Conservation (phyloP, 2,113 vertebrate species). For the Xyrauchen texanus region DNA sequence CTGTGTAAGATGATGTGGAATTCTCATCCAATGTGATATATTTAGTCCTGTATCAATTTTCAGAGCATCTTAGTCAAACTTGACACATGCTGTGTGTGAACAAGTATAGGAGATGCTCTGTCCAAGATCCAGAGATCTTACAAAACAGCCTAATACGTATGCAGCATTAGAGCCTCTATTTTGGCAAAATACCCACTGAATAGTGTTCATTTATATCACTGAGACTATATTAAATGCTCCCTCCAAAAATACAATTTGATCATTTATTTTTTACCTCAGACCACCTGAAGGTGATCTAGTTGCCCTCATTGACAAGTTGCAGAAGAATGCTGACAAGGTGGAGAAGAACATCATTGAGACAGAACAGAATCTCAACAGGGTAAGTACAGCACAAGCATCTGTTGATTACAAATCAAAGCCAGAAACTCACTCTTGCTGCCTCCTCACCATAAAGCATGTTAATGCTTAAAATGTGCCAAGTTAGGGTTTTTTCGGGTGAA, state of each 20-base stretch:
- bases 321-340: conserved; percentile 95
- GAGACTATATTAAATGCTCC: too few relatives aligned
- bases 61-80: background rate
- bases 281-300: conserved; percentile 79
- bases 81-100: background rate
- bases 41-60: background rate
- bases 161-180: background rate
- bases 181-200: background rate
- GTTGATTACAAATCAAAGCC: background rate
- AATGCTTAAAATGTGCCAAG: too few relatives aligned
- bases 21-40: background rate
- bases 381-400: conserved; percentile 51
- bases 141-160: background rate
- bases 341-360: conserved; percentile 91
- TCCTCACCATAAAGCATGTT: too few relatives aligned
- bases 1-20: background rate
- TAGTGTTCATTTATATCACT: background rate
- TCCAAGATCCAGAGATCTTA: background rate
- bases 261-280: conserved; percentile 62
- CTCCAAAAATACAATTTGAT: too few relatives aligned
- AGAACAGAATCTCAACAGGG: conserved; percentile 88
- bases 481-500: too few relatives aligned
- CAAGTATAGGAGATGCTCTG: background rate
- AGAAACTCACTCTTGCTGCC: too few relatives aligned
- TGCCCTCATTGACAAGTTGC: conserved; percentile 87